Conservation (phyloP, 2,888 invertebrate species). For the Darwinula stevensoni region DNA sequence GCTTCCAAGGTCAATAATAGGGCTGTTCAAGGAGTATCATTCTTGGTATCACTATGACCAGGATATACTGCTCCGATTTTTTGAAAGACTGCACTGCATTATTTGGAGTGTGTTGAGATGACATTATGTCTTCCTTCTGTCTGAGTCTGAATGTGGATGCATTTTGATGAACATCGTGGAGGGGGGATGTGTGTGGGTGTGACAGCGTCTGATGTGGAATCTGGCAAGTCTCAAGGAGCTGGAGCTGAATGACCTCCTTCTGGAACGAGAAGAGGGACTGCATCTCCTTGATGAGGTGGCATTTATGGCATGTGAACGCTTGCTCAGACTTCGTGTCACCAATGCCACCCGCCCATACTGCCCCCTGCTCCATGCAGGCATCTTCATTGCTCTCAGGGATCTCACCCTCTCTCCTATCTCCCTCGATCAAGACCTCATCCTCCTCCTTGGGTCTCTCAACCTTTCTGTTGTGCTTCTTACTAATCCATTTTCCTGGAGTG, state of each 20-base stretch:
- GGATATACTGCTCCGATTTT: too few species aligned
- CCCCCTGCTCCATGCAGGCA: conserved; percentile 37
- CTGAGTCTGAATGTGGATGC: too few species aligned
- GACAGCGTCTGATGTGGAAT: conserved; percentile 32
- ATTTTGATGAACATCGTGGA: too few species aligned
- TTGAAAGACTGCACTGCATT: too few species aligned
- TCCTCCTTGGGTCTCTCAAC: conserved; percentile 27
- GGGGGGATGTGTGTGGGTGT: too few species aligned
- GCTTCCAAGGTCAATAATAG: too few species aligned
- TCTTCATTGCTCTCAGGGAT: conserved; percentile 38
- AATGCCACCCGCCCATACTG: conserved; percentile 38
- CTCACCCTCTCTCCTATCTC: conserved; percentile 25
- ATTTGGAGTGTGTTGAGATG: too few species aligned
- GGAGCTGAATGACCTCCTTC: conserved; percentile 37
- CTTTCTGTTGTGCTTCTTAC: too few species aligned
- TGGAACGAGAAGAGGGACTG: conserved; percentile 31
- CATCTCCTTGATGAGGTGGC: conserved; percentile 36
- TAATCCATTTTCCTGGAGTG: too few species aligned
- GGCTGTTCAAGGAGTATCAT: too few species aligned
- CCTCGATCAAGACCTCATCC: conserved; percentile 35
- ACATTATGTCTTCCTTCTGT: too few species aligned
- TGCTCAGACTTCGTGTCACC: conserved; percentile 31
- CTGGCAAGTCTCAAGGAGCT: conserved; percentile 29
- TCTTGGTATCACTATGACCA: too few species aligned
- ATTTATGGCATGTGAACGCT: conserved; percentile 26